Evolutionary conservation across 2,113 vertebrate genomes (phyloP).

Genomic region (Proteles cristata): DNA sequence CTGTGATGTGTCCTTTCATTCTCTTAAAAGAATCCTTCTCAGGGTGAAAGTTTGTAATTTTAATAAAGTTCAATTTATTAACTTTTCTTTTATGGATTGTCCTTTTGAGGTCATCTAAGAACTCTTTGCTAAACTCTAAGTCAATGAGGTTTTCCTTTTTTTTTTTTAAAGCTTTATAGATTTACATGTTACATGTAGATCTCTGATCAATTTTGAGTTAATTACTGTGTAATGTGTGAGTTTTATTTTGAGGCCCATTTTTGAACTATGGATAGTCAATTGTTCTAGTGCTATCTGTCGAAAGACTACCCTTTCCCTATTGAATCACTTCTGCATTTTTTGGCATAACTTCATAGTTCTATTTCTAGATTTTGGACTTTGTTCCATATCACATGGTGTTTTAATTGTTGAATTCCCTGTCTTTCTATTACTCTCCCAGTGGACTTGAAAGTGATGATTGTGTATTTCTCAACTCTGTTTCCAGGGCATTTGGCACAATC

Average conservation of each 20-base stretch:
- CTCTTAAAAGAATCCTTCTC: neutral
- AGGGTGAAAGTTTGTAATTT: neutral
- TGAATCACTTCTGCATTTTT: neutral
- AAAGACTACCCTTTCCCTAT: neutral
- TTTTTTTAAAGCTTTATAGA: neutral
- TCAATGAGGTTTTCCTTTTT: neutral
- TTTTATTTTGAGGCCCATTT: neutral
- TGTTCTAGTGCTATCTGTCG: neutral
- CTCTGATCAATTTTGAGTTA: neutral
- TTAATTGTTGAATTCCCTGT: neutral
- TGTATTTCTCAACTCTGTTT: neutral
- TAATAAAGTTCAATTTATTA: neutral
- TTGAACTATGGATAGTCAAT: neutral
- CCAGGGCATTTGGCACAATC: neutral
- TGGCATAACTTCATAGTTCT: neutral
- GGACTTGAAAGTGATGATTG: constrained; percentile 20
- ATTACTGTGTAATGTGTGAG: neutral
- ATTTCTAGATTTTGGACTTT: constrained; percentile 21
- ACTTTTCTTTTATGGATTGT: neutral
- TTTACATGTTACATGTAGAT: neutral
- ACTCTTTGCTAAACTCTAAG: neutral
- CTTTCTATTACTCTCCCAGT: neutral
- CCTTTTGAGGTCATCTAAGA: neutral
- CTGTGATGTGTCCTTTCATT: neutral
- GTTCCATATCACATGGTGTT: neutral